These are phyloP conservation scores for Deilephila porcellus DNA, from an alignment of 2,888 invertebrate species.

Conservation along the genomic window DNA sequence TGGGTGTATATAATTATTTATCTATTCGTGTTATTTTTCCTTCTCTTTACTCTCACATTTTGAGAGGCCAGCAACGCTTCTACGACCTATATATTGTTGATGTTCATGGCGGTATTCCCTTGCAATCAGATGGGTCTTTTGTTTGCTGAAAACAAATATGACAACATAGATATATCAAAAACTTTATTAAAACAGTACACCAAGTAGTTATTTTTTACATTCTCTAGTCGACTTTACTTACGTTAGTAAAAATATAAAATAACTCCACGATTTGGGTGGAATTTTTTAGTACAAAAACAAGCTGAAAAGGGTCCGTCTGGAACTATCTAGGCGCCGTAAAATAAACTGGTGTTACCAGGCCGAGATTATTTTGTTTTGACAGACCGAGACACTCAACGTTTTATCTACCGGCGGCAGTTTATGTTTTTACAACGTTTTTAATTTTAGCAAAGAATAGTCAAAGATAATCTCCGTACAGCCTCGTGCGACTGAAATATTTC, in stretches of 20 bases:
- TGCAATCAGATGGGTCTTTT: no score
- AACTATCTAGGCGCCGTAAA: constrained; percentile 30
- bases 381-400: constrained; percentile 37
- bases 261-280: constrained; percentile 29
- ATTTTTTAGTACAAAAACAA: constrained; percentile 44
- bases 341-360: constrained; percentile 31
- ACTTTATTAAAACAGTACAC: neutral
- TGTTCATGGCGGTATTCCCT: no score
- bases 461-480: neutral
- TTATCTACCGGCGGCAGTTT: constrained; percentile 28
- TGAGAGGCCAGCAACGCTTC: no score
- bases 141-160: neutral
- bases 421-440: neutral
- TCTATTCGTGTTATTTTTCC: no score
- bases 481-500: neutral
- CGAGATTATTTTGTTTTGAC: constrained; percentile 35
- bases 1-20: no score
- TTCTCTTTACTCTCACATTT: no score
- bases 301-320: constrained; percentile 41
- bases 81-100: no score
- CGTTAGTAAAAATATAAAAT: constrained; percentile 1
- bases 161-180: neutral
- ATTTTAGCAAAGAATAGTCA: neutral
- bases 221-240: neutral
- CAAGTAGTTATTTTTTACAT: neutral